These are phyloP conservation scores for Pseudobourletiella spinata DNA, from an alignment of 1,140 invertebrate genomes.

Conservation along the genomic window DNA sequence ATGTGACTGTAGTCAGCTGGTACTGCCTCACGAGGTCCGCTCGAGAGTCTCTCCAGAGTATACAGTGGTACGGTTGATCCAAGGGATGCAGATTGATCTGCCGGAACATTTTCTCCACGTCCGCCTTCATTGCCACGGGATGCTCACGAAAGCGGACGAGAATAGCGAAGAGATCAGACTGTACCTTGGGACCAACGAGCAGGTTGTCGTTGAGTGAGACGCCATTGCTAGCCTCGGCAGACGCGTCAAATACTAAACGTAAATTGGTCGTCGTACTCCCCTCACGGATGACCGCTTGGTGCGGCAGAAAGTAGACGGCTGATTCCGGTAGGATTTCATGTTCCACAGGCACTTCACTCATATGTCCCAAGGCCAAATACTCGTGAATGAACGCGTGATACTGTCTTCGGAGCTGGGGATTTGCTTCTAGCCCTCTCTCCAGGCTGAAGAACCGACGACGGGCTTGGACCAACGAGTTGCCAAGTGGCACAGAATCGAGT, in stretches of 20 bases:
- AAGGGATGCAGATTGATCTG: constrained; percentile 13
- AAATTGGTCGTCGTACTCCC: constrained; percentile 36
- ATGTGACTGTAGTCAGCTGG: constrained; percentile 38
- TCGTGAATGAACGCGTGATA: constrained; percentile 38
- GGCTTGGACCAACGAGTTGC: constrained; percentile 14
- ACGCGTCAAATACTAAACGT: constrained; percentile 40
- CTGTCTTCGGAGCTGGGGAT: constrained; percentile 24
- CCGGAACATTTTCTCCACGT: constrained; percentile 38
- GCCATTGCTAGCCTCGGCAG: constrained; percentile 29
- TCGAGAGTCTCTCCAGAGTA: constrained; percentile 39
- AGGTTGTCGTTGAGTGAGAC: constrained; percentile 40
- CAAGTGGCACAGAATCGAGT: not conserved
- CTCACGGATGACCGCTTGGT: constrained; percentile 37
- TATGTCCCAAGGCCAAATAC: constrained; percentile 37
- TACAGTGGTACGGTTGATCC: constrained; percentile 36
- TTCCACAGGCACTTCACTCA: constrained; percentile 25
- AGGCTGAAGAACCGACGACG: constrained; percentile 29
- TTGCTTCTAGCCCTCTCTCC: constrained; percentile 28
- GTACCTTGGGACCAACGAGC: constrained; percentile 38
- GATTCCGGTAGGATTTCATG: not conserved
- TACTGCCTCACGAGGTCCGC: constrained; percentile 33
- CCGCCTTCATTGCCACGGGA: constrained; percentile 20
- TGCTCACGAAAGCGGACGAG: constrained; percentile 31
- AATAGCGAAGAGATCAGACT: constrained; percentile 20
- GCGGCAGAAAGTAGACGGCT: constrained; percentile 30